phyloP scores from a whole-genome alignment of 2,113 vertebrate genomes.

The Ctenomys sociabilis region DNA sequence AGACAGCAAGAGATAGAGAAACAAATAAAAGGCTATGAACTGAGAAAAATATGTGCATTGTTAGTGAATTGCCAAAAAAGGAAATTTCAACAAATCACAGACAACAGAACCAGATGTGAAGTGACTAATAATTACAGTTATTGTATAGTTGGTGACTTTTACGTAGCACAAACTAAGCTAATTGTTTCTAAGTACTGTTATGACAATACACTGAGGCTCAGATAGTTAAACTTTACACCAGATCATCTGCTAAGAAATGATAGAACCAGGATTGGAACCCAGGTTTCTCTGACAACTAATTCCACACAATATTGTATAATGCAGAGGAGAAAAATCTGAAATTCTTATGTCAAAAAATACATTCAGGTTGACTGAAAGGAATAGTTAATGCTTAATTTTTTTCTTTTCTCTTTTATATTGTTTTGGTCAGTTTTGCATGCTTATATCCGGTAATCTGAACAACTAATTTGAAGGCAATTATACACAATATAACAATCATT shows the following conservation, averaged over 20 bases:
- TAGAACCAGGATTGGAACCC: neutral
- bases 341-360: neutral
- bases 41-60: neutral
- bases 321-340: slow-evolving; percentile 19
- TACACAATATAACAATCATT: too few relatives aligned
- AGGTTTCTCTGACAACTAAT: neutral
- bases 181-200: neutral
- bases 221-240: neutral
- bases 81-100: neutral
- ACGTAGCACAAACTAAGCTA: neutral
- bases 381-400: too few relatives aligned
- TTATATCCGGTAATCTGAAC: too few relatives aligned
- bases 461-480: too few relatives aligned
- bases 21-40: neutral
- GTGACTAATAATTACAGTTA: neutral
- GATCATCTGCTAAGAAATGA: neutral
- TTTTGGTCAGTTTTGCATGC: too few relatives aligned
- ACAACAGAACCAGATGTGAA: neutral
- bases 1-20: neutral
- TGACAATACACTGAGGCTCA: neutral
- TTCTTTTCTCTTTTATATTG: too few relatives aligned
- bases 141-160: neutral
- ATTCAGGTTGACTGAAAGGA: too few relatives aligned
- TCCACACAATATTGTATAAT: neutral
- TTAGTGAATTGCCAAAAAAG: neutral